Evolutionary conservation across 2,113 vertebrate species (phyloP), one percentile per base, ranked within the genome.

Genomic region (Pelecanoides urinatrix): DNA sequence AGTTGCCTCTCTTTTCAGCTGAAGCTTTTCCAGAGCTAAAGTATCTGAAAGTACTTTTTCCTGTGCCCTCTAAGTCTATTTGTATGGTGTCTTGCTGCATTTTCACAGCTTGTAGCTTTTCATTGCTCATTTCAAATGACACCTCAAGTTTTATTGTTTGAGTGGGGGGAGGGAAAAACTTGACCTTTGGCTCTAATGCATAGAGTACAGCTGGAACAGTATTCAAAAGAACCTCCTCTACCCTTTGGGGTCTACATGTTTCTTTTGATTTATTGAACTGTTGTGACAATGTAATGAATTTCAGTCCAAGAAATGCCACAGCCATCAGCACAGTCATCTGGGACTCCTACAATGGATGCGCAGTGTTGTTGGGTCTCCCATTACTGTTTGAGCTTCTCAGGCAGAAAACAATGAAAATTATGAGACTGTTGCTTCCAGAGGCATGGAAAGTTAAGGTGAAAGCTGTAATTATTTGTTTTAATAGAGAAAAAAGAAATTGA

Each of bases 181-280:
- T 91, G 87, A 95, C 79, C 74, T 97, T 91, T 92, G 66, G 16
- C 56, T 86, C 36, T 77, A 40, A 17, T 38, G 67, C 34, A 73
- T 38, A 47, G 47, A 86, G 59, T 72, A 44, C 40, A 74, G 61
- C 34, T 56, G n/a, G 67, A 91, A 75, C n/a, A 56, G 58, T 80
- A 74, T 77, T 96, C 76, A 65, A 85, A 86, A 86, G 49, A 80
- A 92, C 83, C 27, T 87, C 49, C 73, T 89, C 52, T 90, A 65
- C 40, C 63, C 82, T 91, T 96, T 95, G 74, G 72, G 70, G 79
- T 92, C 67, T 55, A 84, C 42, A 19, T 7, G 78, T 88, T 95
- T 67, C 63, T 92, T 97, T 93, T 92, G 90, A 86, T 95, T 95
- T 97, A 93, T 95, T 93, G 94, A 97, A 76, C 73, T 87, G 77